Conservation (phyloP, 2,888 invertebrate genomes). For the Leistus spinibarbis region DNA sequence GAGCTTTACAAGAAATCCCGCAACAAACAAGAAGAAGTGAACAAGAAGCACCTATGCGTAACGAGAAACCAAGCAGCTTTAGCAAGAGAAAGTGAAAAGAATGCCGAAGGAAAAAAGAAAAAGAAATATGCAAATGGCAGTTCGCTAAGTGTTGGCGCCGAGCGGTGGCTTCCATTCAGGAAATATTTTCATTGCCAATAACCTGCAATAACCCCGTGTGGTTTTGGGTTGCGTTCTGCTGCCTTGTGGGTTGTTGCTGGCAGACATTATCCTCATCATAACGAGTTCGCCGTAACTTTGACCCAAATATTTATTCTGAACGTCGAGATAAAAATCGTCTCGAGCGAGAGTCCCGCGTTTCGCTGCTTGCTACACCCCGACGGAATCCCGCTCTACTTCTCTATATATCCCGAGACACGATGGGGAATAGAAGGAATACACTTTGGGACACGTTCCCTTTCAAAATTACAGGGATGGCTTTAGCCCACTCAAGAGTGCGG, state of each 20-base stretch:
- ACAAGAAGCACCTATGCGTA: neutral
- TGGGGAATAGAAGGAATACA: neutral
- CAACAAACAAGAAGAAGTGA: neutral
- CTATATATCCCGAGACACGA: neutral
- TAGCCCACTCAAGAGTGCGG: too few species aligned
- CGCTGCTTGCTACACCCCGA: neutral
- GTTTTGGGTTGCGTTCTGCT: neutral
- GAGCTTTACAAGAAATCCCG: neutral
- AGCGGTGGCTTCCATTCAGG: constrained; percentile 1
- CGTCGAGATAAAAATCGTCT: constrained; percentile 54
- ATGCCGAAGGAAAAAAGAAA: neutral
- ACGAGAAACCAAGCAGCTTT: too few species aligned
- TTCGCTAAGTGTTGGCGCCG: neutral
- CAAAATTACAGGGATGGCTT: neutral
- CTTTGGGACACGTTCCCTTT: neutral
- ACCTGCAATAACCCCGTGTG: constrained; percentile 47
- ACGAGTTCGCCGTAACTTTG: constrained; percentile 55
- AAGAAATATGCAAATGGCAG: neutral
- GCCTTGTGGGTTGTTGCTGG: neutral
- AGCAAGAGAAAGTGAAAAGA: neutral
- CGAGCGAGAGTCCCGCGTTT: constrained; percentile 39
- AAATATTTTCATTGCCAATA: constrained; percentile 50
- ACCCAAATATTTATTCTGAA: constrained; percentile 29
- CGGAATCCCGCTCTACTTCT: neutral
- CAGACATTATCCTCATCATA: constrained; percentile 52